A percentile compares a stretch with the other conserved stretches of the same genome.
Evolutionary conservation across 1,140 invertebrate genomes (phyloP).

Genomic region (Dermatophagoides farinae): DNA sequence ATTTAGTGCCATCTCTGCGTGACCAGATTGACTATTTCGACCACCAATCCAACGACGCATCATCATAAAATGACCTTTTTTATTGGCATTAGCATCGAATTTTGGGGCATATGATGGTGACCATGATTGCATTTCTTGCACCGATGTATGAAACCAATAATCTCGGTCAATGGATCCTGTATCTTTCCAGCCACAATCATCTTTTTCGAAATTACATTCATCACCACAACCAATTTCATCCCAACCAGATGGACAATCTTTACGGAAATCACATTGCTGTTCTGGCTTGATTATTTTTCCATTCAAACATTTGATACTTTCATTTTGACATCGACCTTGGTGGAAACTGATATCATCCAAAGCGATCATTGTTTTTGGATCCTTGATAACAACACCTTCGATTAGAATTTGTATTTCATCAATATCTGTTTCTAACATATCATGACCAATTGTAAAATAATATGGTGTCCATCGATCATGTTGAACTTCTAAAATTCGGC

Average conservation of each 20-base stretch:
- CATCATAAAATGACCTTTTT: not conserved
- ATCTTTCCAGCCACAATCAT: slow-evolving; percentile 13
- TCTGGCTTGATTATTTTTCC: not conserved
- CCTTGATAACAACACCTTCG: not conserved
- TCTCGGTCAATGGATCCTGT: not conserved
- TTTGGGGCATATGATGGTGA: not conserved
- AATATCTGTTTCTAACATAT: not conserved
- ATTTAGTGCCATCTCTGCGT: slow-evolving; percentile 4
- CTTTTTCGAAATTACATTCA: slow-evolving; percentile 16
- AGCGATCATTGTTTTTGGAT: not conserved
- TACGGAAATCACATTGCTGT: not conserved
- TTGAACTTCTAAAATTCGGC: too few species aligned
- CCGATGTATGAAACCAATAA: not conserved
- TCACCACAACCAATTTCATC: slow-evolving; percentile 16
- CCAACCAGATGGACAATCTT: not conserved
- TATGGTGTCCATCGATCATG: too few species aligned
- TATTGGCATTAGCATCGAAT: slow-evolving; percentile 1
- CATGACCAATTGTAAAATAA: not conserved
- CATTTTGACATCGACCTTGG: not conserved
- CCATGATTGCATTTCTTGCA: not conserved
- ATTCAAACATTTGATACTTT: not conserved
- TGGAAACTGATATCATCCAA: not conserved
- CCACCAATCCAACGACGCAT: slow-evolving; percentile 10
- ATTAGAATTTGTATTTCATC: not conserved
- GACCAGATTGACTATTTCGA: not conserved